These are phyloP conservation scores for Ptilodon capucinus DNA, from an alignment of 2,888 invertebrate genomes.

Conservation along the genomic window DNA sequence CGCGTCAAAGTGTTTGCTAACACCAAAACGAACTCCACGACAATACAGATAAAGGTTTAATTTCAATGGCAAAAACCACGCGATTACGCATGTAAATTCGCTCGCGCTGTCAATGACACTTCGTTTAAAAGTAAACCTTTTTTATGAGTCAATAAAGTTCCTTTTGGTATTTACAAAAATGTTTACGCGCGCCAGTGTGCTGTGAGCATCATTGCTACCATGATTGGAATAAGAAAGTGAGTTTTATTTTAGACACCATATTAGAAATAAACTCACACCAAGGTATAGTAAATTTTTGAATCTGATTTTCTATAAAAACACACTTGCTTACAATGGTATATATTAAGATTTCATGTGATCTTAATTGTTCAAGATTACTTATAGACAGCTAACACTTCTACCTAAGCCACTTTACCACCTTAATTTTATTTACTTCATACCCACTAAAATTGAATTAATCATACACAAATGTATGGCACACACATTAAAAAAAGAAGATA, in stretches of 20 bases:
- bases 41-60: no score
- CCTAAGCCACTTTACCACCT: constrained; percentile 9
- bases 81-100: no score
- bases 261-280: background rate
- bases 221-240: background rate
- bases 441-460: constrained; percentile 7
- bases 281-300: background rate
- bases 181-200: no score
- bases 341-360: background rate
- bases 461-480: constrained; percentile 34
- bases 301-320: background rate
- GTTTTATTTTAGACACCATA: background rate
- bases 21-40: no score
- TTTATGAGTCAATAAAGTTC: no score
- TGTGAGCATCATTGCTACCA: background rate
- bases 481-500: constrained; percentile 11
- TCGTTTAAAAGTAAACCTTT: no score
- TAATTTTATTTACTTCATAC: constrained; percentile 18
- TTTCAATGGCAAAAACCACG: no score
- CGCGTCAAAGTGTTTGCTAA: no score
- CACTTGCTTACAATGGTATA: background rate
- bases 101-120: no score
- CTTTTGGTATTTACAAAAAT: no score
- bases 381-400: background rate
- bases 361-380: background rate